Evolutionary conservation across 2,888 invertebrate species (phyloP).

Genomic region (Rhingia campestris): DNA sequence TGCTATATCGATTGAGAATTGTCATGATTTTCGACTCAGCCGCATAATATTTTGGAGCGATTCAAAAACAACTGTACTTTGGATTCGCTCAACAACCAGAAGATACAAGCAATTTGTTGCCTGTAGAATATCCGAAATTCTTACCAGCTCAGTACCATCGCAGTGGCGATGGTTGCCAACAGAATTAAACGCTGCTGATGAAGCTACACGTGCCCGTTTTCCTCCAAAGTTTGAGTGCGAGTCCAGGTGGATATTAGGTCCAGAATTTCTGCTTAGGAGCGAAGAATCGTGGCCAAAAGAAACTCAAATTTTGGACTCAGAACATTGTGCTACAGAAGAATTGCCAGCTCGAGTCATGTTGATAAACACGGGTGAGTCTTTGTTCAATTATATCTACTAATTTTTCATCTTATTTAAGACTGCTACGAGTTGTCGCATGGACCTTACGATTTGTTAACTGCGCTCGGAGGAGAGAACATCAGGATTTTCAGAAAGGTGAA

Average conservation of each 20-base stretch:
- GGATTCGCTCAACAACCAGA: constrained; percentile 31
- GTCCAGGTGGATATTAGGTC: constrained; percentile 33
- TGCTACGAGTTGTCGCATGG: background rate
- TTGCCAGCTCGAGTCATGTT: background rate
- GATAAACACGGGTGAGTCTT: background rate
- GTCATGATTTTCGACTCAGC: constrained; percentile 2
- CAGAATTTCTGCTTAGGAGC: background rate
- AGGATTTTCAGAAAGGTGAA: background rate
- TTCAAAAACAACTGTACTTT: constrained; percentile 40
- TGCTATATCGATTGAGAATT: constrained; percentile 2
- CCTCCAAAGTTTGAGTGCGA: constrained; percentile 6
- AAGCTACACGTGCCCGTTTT: constrained; percentile 61
- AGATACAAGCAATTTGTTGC: constrained; percentile 69
- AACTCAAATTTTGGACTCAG: constrained; percentile 3
- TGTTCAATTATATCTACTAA: background rate
- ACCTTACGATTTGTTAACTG: background rate
- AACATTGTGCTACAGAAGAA: background rate
- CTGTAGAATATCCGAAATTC: constrained; percentile 74
- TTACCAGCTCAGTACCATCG: constrained; percentile 49
- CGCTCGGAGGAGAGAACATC: background rate
- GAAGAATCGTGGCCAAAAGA: constrained; percentile 10
- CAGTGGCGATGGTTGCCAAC: constrained; percentile 76
- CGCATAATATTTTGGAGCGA: constrained; percentile 33
- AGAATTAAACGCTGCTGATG: constrained; percentile 75
- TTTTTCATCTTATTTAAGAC: background rate